Evolutionary conservation across 1,140 invertebrate genomes (phyloP).

Genomic region (Pachyrhynchus sulphureomaculatus): DNA sequence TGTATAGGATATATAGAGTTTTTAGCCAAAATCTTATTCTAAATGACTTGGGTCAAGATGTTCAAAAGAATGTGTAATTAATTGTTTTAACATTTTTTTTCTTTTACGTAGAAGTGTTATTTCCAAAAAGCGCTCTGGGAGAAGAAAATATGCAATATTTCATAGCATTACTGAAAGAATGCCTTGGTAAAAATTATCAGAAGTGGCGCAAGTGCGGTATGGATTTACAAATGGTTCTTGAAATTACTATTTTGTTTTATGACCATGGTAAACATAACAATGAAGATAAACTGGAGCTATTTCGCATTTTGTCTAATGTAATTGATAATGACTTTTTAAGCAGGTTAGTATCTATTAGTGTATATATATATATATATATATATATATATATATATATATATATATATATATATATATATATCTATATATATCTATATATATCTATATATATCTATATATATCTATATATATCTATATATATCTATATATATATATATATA

Average conservation of each 20-base stretch:
- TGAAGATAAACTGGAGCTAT: constrained; percentile 49
- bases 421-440: too few species aligned
- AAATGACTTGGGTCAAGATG: too few species aligned
- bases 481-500: too few species aligned
- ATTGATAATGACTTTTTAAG: constrained; percentile 50
- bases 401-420: too few species aligned
- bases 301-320: constrained; percentile 53
- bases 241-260: constrained; percentile 52
- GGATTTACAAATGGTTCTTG: constrained; percentile 43
- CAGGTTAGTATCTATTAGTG: constrained; percentile 48
- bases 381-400: too few species aligned
- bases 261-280: constrained; percentile 46
- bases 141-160: constrained; percentile 39
- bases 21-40: too few species aligned
- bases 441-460: too few species aligned
- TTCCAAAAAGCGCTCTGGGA: constrained; percentile 18
- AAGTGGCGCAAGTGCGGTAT: constrained; percentile 28
- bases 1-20: too few species aligned
- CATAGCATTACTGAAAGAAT: constrained; percentile 50
- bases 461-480: too few species aligned
- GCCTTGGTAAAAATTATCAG: constrained; percentile 50
- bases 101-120: constrained; percentile 18
- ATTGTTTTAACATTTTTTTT: neutral
- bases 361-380: too few species aligned
- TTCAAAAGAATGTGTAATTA: too few species aligned